phyloP scores from a whole-genome alignment of 2,888 invertebrate genomes.

The Adelognathus sp. region DNA sequence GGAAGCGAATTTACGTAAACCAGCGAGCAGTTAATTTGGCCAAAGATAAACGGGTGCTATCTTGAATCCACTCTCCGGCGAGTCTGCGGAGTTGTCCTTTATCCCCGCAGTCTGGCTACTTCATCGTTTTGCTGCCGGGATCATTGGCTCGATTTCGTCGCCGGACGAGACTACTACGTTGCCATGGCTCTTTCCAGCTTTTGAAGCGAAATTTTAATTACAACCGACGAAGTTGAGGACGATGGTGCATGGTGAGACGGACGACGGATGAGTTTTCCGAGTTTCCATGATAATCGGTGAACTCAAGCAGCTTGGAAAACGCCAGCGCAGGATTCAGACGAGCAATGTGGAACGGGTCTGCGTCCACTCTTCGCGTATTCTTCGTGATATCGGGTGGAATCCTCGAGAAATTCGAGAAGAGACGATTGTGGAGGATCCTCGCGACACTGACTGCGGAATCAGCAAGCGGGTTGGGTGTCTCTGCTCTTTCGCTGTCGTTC shows the following conservation, averaged over 20 bases:
- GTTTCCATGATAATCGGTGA: constrained; percentile 9
- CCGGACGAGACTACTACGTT: not conserved
- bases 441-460: constrained; percentile 55
- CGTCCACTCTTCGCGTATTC: not conserved
- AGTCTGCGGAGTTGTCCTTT: not conserved
- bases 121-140: not conserved
- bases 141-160: not conserved
- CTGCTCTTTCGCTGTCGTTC: constrained; percentile 23
- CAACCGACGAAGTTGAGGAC: not conserved
- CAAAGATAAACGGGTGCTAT: constrained; percentile 27
- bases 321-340: not conserved
- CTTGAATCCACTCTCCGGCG: not conserved
- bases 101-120: not conserved
- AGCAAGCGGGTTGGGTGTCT: constrained; percentile 50
- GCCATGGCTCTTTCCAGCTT: not conserved
- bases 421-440: constrained; percentile 17
- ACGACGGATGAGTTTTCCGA: not conserved
- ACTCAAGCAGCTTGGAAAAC: not conserved
- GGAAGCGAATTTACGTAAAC: not conserved
- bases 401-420: constrained; percentile 68
- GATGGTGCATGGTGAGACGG: not conserved
- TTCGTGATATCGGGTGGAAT: constrained; percentile 50
- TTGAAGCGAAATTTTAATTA: constrained; percentile 1
- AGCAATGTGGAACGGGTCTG: constrained; percentile 43
- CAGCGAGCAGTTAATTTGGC: not conserved